Conservation (phyloP, 2,888 invertebrate species). For the Ptychoptera albimana region DNA sequence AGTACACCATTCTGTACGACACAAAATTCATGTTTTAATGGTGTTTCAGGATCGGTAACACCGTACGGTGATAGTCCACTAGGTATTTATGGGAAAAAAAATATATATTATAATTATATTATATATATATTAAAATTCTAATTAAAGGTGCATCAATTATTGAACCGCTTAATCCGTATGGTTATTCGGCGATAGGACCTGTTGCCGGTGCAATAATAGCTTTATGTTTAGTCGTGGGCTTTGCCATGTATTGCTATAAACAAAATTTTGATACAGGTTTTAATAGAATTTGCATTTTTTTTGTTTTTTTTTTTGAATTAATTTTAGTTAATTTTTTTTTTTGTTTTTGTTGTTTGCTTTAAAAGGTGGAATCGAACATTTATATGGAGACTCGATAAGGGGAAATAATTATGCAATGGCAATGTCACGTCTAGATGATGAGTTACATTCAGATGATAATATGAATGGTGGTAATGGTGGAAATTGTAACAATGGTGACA, state of each 20-base stretch:
- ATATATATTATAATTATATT: too few relatives aligned
- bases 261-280: constrained; percentile 36
- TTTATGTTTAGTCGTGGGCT: constrained; percentile 60
- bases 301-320: too few relatives aligned
- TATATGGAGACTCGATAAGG: constrained; percentile 35
- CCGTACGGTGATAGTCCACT: constrained; percentile 64
- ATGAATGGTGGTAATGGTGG: constrained; percentile 27
- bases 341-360: too few relatives aligned
- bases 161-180: constrained; percentile 29
- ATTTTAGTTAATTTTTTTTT: too few relatives aligned
- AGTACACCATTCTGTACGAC: constrained; percentile 62
- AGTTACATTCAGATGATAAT: constrained; percentile 31
- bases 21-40: constrained; percentile 70
- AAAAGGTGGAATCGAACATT: constrained; percentile 25
- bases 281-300: too few relatives aligned
- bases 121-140: neutral
- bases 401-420: constrained; percentile 43
- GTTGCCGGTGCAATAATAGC: constrained; percentile 75
- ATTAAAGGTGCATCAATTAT: constrained; percentile 20
- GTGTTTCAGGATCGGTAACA: constrained; percentile 64
- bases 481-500: too few relatives aligned
- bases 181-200: constrained; percentile 65
- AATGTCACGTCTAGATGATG: constrained; percentile 54
- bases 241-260: constrained; percentile 73
- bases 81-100: too few relatives aligned